Evolutionary conservation across 2,797 vertebrate species (phyloP).

Genomic region (Kryptolebias ocellatus): DNA sequence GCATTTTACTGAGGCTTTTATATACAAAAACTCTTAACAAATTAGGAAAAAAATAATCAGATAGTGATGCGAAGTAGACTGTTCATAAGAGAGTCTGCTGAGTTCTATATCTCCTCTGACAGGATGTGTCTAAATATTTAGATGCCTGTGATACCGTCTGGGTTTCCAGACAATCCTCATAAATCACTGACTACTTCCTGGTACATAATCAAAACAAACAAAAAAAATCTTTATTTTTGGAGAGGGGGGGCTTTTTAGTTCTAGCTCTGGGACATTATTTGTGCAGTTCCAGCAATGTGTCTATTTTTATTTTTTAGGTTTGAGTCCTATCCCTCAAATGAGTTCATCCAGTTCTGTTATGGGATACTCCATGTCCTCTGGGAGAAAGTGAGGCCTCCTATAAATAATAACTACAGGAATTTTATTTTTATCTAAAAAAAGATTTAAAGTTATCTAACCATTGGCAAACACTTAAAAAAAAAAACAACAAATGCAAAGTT

Average conservation of each 20-base stretch:
- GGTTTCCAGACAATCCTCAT: neutral
- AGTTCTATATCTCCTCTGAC: slow-evolving; percentile 1
- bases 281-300: neutral
- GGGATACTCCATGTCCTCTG: neutral
- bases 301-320: neutral
- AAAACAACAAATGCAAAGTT: neutral
- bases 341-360: neutral
- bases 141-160: neutral
- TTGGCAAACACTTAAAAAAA: neutral
- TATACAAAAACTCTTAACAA: neutral
- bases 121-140: neutral
- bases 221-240: too few relatives aligned
- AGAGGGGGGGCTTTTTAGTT: neutral
- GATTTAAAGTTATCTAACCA: neutral
- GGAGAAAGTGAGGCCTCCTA: neutral
- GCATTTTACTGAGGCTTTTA: too few relatives aligned
- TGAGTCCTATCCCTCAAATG: slow-evolving; percentile 1
- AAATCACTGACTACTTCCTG: slow-evolving; percentile 13
- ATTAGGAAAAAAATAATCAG: neutral
- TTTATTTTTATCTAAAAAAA: neutral
- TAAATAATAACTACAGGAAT: neutral
- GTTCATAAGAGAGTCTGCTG: too few relatives aligned
- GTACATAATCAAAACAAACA: neutral
- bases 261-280: neutral
- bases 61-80: neutral